Percentiles rank a stretch among this genome's conserved stretches.
phyloP scores from a whole-genome alignment of 2,113 vertebrate species.

The Pholis gunnellus region DNA sequence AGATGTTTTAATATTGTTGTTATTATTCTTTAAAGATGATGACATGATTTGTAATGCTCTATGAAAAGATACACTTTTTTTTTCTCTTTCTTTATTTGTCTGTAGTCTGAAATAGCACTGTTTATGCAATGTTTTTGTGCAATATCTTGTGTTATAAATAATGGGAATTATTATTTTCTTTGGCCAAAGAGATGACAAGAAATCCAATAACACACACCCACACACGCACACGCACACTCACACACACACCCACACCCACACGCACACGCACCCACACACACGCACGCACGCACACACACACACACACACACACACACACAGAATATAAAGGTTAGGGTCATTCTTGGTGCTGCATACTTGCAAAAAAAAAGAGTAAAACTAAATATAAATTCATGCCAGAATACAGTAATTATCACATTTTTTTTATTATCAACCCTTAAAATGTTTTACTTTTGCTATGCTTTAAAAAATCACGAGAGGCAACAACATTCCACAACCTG shows the following conservation, averaged over 20 bases:
- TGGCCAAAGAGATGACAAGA: background rate
- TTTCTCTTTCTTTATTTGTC: background rate
- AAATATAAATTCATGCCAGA: background rate
- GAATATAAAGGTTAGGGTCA: background rate
- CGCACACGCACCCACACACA: background rate
- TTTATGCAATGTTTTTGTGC: background rate
- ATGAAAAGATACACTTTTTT: background rate
- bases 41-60: background rate
- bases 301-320: background rate
- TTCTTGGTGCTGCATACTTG: background rate
- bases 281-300: background rate
- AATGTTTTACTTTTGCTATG: background rate
- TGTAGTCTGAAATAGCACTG: background rate
- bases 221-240: background rate
- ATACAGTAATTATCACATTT: background rate
- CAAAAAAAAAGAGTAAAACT: background rate
- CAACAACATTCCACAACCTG: background rate
- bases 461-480: too few species aligned
- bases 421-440: background rate
- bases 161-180: background rate
- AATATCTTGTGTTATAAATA: background rate
- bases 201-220: background rate
- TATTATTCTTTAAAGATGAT: background rate
- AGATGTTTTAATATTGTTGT: background rate
- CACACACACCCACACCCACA: background rate